Evolutionary conservation across 2,797 vertebrate genomes (phyloP).

Genomic region (Amblyopsis hoosieri): DNA sequence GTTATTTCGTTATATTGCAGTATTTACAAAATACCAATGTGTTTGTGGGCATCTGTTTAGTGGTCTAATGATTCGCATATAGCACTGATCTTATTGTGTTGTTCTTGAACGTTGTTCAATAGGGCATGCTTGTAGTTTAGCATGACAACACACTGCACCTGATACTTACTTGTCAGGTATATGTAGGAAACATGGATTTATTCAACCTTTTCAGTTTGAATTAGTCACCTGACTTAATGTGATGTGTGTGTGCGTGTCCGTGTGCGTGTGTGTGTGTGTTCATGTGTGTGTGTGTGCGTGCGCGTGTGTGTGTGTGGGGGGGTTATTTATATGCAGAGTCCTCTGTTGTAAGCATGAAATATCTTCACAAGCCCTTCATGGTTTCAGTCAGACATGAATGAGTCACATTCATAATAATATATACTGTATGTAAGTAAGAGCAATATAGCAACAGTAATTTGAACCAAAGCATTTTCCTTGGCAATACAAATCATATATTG

Average conservation of each 20-base stretch:
- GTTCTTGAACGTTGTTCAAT: too few species aligned
- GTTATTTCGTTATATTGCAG: background rate
- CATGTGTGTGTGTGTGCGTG: background rate
- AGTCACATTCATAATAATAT: constrained; percentile 54
- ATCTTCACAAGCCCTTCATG: constrained; percentile 48
- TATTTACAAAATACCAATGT: background rate
- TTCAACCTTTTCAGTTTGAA: too few species aligned
- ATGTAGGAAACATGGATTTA: too few species aligned
- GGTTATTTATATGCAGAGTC: constrained; percentile 65
- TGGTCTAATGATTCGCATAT: too few species aligned
- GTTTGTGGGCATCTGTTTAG: background rate
- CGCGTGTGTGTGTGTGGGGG: constrained; percentile 24
- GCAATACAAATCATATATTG: background rate
- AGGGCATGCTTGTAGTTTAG: too few species aligned
- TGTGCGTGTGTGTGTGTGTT: background rate
- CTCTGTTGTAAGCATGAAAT: constrained; percentile 59
- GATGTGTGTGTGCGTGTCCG: background rate
- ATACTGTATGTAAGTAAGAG: constrained; percentile 26
- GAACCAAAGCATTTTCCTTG: constrained; percentile 12
- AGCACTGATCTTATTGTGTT: too few species aligned
- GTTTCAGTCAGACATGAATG: constrained; percentile 45
- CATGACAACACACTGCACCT: too few species aligned
- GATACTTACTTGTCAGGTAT: too few species aligned
- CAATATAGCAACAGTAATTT: constrained; percentile 43
- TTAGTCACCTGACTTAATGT: too few species aligned